Conservation (phyloP, 2,797 vertebrate species). For the Cyprinodon diabolis region DNA sequence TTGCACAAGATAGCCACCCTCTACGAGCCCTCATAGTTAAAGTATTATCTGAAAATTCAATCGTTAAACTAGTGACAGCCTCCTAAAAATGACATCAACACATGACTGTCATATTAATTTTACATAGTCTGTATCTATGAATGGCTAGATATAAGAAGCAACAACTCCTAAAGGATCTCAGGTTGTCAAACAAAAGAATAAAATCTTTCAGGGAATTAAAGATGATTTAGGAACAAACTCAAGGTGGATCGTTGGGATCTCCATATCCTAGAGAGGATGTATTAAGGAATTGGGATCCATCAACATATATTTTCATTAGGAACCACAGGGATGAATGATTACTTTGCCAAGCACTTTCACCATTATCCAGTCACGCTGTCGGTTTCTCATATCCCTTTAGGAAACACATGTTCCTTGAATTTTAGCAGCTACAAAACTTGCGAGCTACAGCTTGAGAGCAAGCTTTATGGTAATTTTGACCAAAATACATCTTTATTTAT, state of each 20-base stretch:
- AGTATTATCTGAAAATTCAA: background rate
- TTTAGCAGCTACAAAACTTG: no score
- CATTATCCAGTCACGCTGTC: background rate
- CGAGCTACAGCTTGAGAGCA: background rate
- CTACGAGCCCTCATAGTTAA: background rate
- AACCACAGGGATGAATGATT: background rate
- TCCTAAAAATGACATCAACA: background rate
- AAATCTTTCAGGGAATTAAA: background rate
- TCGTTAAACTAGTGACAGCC: background rate
- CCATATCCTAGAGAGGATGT: background rate
- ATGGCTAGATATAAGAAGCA: background rate
- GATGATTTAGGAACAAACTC: background rate
- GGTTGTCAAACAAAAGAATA: background rate
- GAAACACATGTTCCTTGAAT: no score
- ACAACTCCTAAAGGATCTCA: background rate
- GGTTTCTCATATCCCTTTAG: background rate
- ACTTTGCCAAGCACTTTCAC: background rate
- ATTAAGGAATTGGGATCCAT: background rate
- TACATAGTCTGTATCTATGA: background rate
- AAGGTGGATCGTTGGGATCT: background rate
- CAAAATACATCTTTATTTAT: background rate
- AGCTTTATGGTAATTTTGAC: background rate
- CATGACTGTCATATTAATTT: background rate
- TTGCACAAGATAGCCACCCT: background rate
- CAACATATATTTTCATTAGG: background rate